Percentiles rank a stretch among this genome's conserved stretches.
Conservation (phyloP, 2,113 vertebrate genomes). For the Xenus cinereus region DNA sequence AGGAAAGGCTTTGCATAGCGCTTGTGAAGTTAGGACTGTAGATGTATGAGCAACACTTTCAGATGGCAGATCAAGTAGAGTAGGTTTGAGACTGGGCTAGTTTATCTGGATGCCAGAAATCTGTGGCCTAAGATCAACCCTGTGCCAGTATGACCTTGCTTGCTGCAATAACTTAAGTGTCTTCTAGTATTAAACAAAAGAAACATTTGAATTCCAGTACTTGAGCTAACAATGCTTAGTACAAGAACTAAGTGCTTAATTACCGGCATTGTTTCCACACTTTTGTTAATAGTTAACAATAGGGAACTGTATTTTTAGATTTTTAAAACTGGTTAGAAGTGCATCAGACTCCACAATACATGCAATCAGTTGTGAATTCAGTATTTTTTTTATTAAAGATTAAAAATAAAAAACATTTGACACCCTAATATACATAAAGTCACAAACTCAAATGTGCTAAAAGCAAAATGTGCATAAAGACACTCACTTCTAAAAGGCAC, state of each 20-base stretch:
- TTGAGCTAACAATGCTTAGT: slow-evolving; percentile 17
- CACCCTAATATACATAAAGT: slow-evolving; percentile 63
- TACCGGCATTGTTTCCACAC: background rate
- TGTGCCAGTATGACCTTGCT: background rate
- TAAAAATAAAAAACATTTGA: slow-evolving; percentile 53
- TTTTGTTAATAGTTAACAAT: background rate
- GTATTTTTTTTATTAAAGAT: slow-evolving; percentile 52
- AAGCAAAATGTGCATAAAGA: slow-evolving; percentile 53
- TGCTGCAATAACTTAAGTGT: background rate
- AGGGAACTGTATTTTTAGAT: background rate
- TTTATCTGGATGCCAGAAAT: background rate
- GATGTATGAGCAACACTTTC: background rate
- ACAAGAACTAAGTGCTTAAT: slow-evolving; percentile 32
- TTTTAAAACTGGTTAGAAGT: background rate
- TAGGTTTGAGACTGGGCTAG: background rate
- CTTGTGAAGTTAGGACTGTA: background rate
- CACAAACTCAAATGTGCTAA: slow-evolving; percentile 51
- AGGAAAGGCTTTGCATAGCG: background rate
- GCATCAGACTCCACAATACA: background rate
- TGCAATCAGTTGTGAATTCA: background rate
- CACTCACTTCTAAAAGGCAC: slow-evolving; percentile 59
- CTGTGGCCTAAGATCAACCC: background rate
- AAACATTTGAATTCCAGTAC: background rate
- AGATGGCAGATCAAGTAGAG: background rate
- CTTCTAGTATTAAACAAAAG: background rate